Evolutionary conservation across 2,888 invertebrate species (phyloP).

Genomic region (Cabera pusaria): DNA sequence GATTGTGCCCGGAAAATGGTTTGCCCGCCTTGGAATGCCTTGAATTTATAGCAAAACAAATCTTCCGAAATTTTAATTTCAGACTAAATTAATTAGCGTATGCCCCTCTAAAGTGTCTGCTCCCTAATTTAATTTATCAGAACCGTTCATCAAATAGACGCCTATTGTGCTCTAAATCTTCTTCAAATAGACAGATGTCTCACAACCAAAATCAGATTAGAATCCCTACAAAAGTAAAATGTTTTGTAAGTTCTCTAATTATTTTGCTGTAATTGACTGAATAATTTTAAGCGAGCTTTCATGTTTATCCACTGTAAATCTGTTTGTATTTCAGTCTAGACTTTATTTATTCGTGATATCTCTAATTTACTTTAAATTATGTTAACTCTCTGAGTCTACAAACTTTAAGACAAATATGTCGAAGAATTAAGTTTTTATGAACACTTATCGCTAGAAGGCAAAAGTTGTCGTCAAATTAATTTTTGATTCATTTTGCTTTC

Average conservation of each 20-base stretch:
- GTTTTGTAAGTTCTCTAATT: constrained; percentile 22
- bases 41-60: neutral
- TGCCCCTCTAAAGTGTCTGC: neutral
- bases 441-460: constrained; percentile 6
- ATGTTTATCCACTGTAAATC: constrained; percentile 30
- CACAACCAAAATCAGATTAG: constrained; percentile 22
- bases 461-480: constrained; percentile 12
- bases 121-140: constrained; percentile 11
- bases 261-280: constrained; percentile 28
- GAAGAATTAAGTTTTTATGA: constrained; percentile 9
- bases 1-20: no score
- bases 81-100: no score
- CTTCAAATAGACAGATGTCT: constrained; percentile 17
- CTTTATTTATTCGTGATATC: constrained; percentile 34
- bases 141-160: constrained; percentile 13
- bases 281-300: constrained; percentile 35
- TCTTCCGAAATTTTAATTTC: neutral
- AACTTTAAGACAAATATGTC: constrained; percentile 16
- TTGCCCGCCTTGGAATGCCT: no score
- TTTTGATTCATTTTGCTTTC: constrained; percentile 44
- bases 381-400: constrained; percentile 15
- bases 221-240: constrained; percentile 15
- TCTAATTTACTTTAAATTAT: constrained; percentile 40
- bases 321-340: constrained; percentile 33
- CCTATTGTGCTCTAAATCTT: constrained; percentile 19